Conservation (phyloP, 2,888 invertebrate species). For the Amorpha juglandis region DNA sequence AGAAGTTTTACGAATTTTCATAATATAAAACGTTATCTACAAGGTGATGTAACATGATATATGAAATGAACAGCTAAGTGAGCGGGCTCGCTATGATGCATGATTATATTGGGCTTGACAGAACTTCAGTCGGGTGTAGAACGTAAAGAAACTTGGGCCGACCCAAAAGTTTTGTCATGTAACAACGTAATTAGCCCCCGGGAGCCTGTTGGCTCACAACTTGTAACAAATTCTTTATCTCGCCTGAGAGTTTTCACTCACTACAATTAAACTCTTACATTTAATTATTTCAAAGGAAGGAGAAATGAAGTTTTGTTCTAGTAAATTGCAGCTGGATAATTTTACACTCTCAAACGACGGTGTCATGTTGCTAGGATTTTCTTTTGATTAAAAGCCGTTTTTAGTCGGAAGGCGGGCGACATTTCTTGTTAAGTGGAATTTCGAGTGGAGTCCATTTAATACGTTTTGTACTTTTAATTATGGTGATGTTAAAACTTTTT, state of each 20-base stretch:
- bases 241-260: conserved; percentile 68
- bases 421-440: conserved; percentile 9
- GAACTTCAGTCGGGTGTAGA: conserved; percentile 65
- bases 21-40: not conserved
- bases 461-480: not conserved
- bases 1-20: not conserved
- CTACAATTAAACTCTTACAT: conserved; percentile 62
- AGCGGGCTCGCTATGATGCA: conserved; percentile 43
- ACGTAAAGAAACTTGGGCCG: conserved; percentile 74
- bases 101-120: conserved; percentile 70
- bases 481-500: not conserved
- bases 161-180: conserved; percentile 80
- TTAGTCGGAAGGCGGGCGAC: conserved; percentile 5
- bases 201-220: conserved; percentile 66
- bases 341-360: conserved; percentile 5
- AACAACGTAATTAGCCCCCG: conserved; percentile 80
- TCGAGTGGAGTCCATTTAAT: not conserved
- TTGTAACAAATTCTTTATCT: conserved; percentile 77
- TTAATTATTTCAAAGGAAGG: conserved; percentile 28
- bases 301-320: conserved; percentile 22
- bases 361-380: conserved; percentile 9
- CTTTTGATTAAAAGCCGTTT: conserved; percentile 18
- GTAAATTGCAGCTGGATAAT: conserved; percentile 25
- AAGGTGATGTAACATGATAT: conserved; percentile 1
- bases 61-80: conserved; percentile 22